Conservation (phyloP, 2,113 vertebrate species). For the Blennius ocellaris region DNA sequence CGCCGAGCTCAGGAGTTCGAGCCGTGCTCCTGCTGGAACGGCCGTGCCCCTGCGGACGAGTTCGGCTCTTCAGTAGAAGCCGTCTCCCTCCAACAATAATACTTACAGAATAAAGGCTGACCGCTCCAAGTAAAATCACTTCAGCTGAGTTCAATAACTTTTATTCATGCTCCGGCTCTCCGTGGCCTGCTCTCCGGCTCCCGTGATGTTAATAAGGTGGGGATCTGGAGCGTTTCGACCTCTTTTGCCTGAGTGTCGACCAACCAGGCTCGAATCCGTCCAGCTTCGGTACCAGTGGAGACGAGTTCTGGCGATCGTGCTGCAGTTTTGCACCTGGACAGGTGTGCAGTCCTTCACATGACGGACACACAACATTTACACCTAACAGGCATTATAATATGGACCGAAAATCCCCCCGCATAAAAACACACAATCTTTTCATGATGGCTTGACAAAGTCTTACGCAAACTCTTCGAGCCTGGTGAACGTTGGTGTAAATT, state of each 20-base stretch:
- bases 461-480: no score
- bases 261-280: not conserved
- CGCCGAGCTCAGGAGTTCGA: slow-evolving; percentile 75
- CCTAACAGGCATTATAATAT: no score
- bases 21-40: slow-evolving; percentile 83
- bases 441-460: no score
- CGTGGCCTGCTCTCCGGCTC: slow-evolving; percentile 63
- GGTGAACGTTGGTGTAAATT: no score
- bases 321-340: no score
- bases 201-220: slow-evolving; percentile 81
- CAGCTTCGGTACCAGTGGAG: no score
- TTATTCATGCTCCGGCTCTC: slow-evolving; percentile 80
- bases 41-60: slow-evolving; percentile 74
- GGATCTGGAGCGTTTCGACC: slow-evolving; percentile 39
- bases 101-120: slow-evolving; percentile 84
- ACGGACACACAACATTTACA: no score
- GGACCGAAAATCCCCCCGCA: no score
- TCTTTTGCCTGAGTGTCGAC: slow-evolving; percentile 26
- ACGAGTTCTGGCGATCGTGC: no score
- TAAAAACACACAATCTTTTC: no score
- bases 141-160: slow-evolving; percentile 82
- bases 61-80: slow-evolving; percentile 82
- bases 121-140: slow-evolving; percentile 86
- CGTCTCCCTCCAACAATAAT: slow-evolving; percentile 83
- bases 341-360: no score